These are phyloP conservation scores for Cosmopolites sordidus DNA, from an alignment of 2,888 invertebrate genomes.

Conservation along the genomic window DNA sequence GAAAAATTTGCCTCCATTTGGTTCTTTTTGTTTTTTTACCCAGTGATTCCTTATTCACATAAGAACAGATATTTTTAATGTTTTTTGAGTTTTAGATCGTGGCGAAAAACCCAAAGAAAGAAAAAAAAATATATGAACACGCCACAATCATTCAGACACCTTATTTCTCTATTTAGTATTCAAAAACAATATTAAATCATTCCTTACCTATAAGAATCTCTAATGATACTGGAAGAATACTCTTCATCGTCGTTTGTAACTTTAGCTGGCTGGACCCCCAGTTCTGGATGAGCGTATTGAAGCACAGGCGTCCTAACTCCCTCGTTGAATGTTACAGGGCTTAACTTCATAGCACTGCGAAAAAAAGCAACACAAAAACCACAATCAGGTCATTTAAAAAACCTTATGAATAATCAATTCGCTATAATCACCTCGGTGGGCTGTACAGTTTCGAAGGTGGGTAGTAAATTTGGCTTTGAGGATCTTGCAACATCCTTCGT, in stretches of 20 bases:
- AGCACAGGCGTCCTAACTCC: slow-evolving; percentile 70
- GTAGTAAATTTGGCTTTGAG: slow-evolving; percentile 58
- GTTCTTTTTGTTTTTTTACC: too few relatives aligned
- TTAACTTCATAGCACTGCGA: slow-evolving; percentile 47
- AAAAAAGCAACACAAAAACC: not conserved
- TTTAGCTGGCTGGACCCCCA: slow-evolving; percentile 73
- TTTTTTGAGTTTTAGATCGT: too few relatives aligned
- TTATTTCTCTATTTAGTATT: too few relatives aligned
- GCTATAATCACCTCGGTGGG: slow-evolving; percentile 48
- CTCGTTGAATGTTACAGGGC: slow-evolving; percentile 61
- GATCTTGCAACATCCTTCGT: slow-evolving; percentile 67
- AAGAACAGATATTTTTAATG: too few relatives aligned
- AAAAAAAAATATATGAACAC: too few relatives aligned
- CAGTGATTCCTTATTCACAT: too few relatives aligned
- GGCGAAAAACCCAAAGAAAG: too few relatives aligned
- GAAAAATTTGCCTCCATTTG: too few relatives aligned
- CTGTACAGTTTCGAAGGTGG: slow-evolving; percentile 65
- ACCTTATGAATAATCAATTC: not conserved
- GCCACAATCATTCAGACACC: too few relatives aligned
- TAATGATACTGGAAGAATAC: slow-evolving; percentile 8
- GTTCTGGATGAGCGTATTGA: slow-evolving; percentile 75
- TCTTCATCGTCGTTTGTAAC: slow-evolving; percentile 30
- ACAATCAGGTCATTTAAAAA: not conserved
- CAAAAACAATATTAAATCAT: too few relatives aligned
- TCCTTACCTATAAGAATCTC: slow-evolving; percentile 23